Evolutionary conservation across 2,797 vertebrate genomes (phyloP), one percentile per base, ranked within the genome.

Genomic region (Pampus argenteus): DNA sequence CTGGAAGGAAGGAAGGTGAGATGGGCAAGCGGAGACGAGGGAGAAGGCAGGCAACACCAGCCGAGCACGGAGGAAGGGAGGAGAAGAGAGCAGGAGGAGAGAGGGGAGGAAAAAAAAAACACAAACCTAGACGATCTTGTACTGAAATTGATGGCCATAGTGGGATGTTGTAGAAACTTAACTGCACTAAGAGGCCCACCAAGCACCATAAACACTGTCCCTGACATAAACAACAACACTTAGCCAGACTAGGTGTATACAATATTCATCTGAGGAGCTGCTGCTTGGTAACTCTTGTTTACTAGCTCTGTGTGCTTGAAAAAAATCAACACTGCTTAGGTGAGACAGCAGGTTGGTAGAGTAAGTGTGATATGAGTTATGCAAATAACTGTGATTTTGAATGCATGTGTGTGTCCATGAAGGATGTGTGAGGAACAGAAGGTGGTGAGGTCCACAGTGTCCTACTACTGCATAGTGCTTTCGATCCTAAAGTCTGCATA

Each of bases 221-320:
- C 87, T 83, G 94, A 95, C 93, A 95, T 94, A 94, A 94, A 95
- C 93, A 94, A 94, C 93, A 92, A 94, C 92, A 94, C 92, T 94
- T 94, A 93, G 92, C 92, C 84, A 86, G 90, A 90, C 90, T 88
- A 86, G 85, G 81, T 90, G 86, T 93, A 92, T 93, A 92, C 91
- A 95, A 94, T 95, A 95, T 95, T 94, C 92, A 95, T 94, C 90
- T 81, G 86, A 87, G 87, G 80, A 87, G 90, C 79, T 77, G 86
- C 86, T 87, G 87, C 89, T 90, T 89, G 92, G 88, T 91, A 92
- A 91, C 89, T 88, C 88, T 93, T 93, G 92, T 93, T 92, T 93
- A 93, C 93, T 91, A 66, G 85, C 73, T 80, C 80, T 50, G 76
- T 77, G 86, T 79, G 26, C 78, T 66, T 67, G 66, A 81, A 81